These are phyloP conservation scores for Tiliacea aurago DNA, from an alignment of 2,888 invertebrate genomes.

Conservation along the genomic window DNA sequence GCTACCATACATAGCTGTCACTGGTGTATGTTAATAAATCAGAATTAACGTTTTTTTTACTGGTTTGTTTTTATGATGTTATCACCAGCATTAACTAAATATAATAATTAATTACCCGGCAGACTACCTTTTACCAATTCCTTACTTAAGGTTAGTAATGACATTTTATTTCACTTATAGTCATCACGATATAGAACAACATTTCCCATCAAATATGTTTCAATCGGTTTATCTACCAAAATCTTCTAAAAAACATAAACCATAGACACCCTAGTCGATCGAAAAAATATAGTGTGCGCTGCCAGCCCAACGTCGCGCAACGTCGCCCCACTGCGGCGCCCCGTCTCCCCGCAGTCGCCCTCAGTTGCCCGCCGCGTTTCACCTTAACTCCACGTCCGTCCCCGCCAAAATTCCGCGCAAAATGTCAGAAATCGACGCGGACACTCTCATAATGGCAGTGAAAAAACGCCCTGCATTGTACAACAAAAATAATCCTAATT, in stretches of 20 bases:
- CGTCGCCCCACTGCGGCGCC: constrained; percentile 51
- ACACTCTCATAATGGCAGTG: constrained; percentile 74
- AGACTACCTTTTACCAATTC: not conserved
- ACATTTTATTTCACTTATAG: not conserved
- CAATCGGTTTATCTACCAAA: too few species aligned
- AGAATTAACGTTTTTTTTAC: not conserved
- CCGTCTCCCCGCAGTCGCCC: constrained; percentile 72
- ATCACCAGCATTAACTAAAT: too few species aligned
- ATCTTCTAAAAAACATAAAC: constrained; percentile 18
- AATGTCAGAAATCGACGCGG: constrained; percentile 71
- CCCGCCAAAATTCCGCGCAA: constrained; percentile 46
- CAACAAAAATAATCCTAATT: constrained; percentile 72
- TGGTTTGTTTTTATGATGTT: too few species aligned
- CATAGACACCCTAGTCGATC: constrained; percentile 62
- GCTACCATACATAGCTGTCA: not conserved
- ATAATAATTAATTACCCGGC: not conserved
- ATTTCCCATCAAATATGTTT: not conserved
- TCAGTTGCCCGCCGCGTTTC: constrained; percentile 75
- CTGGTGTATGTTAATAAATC: not conserved
- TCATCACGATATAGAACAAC: not conserved
- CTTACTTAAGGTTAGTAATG: not conserved
- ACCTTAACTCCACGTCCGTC: constrained; percentile 68
- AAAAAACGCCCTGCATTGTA: constrained; percentile 75
- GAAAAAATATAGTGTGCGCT: constrained; percentile 57
- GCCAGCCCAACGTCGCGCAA: constrained; percentile 68